phyloP scores from a whole-genome alignment of 2,797 vertebrate genomes.

The Notamacropus eugenii region DNA sequence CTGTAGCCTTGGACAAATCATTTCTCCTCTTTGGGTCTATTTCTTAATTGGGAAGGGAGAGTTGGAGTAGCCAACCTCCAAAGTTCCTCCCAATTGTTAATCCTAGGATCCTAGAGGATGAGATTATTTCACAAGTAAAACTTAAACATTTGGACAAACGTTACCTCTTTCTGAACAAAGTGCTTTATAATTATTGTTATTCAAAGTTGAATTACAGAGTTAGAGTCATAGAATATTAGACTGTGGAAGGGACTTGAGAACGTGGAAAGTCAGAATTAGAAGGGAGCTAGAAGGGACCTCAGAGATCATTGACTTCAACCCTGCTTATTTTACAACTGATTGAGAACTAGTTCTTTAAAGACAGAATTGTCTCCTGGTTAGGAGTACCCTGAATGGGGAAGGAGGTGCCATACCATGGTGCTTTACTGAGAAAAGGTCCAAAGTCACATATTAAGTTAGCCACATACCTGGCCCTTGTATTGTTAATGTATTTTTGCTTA shows the following conservation, averaged over 20 bases:
- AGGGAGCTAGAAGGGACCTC: no score
- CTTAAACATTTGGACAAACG: background rate
- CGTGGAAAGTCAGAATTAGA: no score
- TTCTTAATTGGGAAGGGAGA: background rate
- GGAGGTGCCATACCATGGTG: no score
- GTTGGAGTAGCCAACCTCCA: background rate
- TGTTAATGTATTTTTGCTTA: no score
- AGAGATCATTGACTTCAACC: no score
- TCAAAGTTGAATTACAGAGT: background rate
- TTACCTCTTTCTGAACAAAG: background rate
- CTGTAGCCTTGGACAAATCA: background rate
- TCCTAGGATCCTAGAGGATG: background rate
- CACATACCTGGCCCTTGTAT: no score
- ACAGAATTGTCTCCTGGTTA: background rate
- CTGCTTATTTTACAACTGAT: no score
- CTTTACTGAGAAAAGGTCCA: no score
- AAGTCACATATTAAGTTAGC: no score
- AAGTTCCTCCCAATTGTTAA: background rate
- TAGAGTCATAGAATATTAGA: background rate
- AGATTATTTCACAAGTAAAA: background rate
- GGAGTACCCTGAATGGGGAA: no score
- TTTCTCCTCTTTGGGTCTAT: background rate
- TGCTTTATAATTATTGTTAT: background rate
- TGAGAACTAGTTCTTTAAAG: background rate
- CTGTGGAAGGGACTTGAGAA: no score